Evolutionary conservation across 2,113 vertebrate species (phyloP).

Genomic region (Patagioenas fasciata): DNA sequence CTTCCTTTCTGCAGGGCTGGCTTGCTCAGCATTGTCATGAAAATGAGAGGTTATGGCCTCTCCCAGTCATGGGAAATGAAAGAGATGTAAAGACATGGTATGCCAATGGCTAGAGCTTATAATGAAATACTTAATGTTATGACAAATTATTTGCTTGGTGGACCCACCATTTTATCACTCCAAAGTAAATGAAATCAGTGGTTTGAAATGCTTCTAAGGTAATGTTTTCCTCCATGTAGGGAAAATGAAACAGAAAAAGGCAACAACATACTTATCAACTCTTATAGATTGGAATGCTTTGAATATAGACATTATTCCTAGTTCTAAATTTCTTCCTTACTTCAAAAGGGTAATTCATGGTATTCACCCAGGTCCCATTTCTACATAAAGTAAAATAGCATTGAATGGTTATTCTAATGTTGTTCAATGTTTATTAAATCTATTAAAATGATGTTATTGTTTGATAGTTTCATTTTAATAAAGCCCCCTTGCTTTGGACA

Average conservation of each 20-base stretch:
- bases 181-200: not conserved
- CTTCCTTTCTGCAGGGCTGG: not conserved
- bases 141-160: not conserved
- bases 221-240: not conserved
- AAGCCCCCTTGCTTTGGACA: not conserved
- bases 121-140: not conserved
- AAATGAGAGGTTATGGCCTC: not conserved
- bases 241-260: not conserved
- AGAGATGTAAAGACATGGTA: not conserved
- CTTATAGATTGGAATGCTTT: not conserved
- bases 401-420: not conserved
- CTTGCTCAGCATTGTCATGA: not conserved
- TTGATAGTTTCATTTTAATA: slow-evolving; percentile 17
- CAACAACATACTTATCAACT: not conserved
- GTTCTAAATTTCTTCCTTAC: not conserved
- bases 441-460: slow-evolving; percentile 17
- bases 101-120: not conserved
- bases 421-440: slow-evolving; percentile 22
- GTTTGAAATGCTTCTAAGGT: not conserved
- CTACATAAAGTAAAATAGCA: not conserved
- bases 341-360: not conserved
- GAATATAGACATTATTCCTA: not conserved
- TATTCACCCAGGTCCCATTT: not conserved
- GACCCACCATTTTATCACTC: not conserved
- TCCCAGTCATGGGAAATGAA: not conserved